These are phyloP conservation scores for Aporophyla lueneburgensis DNA, from an alignment of 2,888 invertebrate species.

Conservation along the genomic window DNA sequence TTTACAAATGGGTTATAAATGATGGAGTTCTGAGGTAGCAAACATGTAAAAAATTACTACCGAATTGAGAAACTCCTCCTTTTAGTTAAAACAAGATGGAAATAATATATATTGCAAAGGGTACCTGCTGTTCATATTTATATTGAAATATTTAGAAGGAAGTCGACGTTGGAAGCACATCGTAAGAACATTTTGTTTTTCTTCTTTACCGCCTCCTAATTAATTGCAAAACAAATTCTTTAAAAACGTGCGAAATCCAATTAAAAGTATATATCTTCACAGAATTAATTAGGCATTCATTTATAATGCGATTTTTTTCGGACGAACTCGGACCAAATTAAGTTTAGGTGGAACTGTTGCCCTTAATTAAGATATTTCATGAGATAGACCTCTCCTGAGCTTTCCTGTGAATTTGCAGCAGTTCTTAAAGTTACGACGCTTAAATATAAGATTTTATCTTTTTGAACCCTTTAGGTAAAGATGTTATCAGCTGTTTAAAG, in stretches of 20 bases:
- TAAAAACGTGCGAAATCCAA: constrained; percentile 26
- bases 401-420: constrained; percentile 57
- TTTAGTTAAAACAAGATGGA: too few species aligned
- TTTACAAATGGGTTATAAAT: too few species aligned
- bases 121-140: neutral
- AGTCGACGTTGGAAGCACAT: neutral
- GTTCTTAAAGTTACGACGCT: constrained; percentile 50
- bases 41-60: too few species aligned
- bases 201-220: neutral
- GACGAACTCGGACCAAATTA: constrained; percentile 52
- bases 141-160: neutral
- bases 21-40: too few species aligned
- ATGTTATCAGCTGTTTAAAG: constrained; percentile 42
- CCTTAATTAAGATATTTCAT: constrained; percentile 67
- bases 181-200: neutral
- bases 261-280: constrained; percentile 41
- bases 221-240: neutral
- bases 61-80: too few species aligned
- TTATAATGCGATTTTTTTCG: constrained; percentile 56
- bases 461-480: constrained; percentile 26
- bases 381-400: constrained; percentile 56
- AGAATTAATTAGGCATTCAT: constrained; percentile 61
- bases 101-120: too few species aligned
- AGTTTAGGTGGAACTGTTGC: constrained; percentile 54
- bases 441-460: constrained; percentile 55